Percentiles rank a stretch among this genome's conserved stretches.
phyloP scores from a whole-genome alignment of 1,140 invertebrate species.

The Ostrea denselamellosa region DNA sequence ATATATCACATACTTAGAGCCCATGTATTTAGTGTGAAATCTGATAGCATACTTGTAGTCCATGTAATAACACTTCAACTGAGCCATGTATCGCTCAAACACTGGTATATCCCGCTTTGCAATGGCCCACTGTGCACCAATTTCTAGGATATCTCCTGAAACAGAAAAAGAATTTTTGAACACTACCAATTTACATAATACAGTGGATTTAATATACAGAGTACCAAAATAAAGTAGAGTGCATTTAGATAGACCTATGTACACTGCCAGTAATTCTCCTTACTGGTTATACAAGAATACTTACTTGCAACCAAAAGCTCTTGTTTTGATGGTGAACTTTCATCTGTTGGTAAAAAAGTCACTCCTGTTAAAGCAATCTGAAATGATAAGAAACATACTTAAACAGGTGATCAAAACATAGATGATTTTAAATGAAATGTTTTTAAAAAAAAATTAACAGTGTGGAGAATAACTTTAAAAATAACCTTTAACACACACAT shows the following conservation, averaged over 20 bases:
- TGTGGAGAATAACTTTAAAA: no score
- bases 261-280: no score
- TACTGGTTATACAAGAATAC: slow-evolving; percentile 60
- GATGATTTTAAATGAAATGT: no score
- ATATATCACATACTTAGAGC: no score
- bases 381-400: slow-evolving; percentile 62
- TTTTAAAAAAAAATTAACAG: no score
- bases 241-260: no score
- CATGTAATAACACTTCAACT: slow-evolving; percentile 98
- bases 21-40: no score
- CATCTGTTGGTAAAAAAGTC: slow-evolving; percentile 92
- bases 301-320: slow-evolving; percentile 92
- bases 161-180: slow-evolving; percentile 43
- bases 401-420: not conserved
- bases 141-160: slow-evolving; percentile 93
- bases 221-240: no score
- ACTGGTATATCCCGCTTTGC: slow-evolving; percentile 93
- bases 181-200: no score
- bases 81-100: slow-evolving; percentile 97
- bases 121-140: slow-evolving; percentile 97
- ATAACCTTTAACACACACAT: no score
- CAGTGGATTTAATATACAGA: no score
- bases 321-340: slow-evolving; percentile 88
- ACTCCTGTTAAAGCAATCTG: slow-evolving; percentile 91
- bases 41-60: slow-evolving; percentile 89